Conservation (phyloP, 2,797 vertebrate genomes). For the Coendou prehensilis region DNA sequence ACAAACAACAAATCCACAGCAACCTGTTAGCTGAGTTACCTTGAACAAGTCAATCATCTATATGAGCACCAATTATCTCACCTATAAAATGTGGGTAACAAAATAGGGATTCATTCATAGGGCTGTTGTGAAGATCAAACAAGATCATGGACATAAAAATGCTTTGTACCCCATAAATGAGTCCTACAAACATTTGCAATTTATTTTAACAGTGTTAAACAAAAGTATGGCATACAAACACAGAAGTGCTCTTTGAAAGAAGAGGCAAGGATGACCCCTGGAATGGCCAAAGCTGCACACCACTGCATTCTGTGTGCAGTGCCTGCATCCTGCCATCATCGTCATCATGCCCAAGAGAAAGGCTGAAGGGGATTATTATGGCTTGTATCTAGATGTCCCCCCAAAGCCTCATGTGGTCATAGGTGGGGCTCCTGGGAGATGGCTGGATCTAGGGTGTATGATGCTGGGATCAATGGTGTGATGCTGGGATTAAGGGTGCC, state of each 20-base stretch:
- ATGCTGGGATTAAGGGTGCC: not conserved
- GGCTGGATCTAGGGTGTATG: not conserved
- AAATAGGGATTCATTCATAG: not conserved
- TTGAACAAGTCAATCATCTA: conserved; percentile 14
- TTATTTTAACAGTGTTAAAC: not conserved
- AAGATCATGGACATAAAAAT: not conserved
- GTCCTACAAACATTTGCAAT: not conserved
- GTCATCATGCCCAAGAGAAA: not conserved
- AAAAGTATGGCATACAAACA: not conserved
- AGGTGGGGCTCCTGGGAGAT: not conserved
- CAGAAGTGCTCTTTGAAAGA: not conserved
- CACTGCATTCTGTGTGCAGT: not conserved
- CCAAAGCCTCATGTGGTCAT: not conserved
- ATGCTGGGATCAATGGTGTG: not conserved
- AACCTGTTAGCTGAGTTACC: not conserved
- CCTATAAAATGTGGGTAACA: not conserved
- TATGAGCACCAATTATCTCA: not conserved
- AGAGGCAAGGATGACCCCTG: not conserved
- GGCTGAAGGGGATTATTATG: not conserved
- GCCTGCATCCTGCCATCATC: not conserved
- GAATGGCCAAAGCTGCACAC: not conserved
- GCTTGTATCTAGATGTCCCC: not conserved
- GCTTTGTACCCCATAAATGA: not conserved
- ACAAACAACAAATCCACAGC: not conserved
- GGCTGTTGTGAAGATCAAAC: not conserved